Conservation (phyloP, 2,113 vertebrate species). For the Zosterops hypoxanthus region DNA sequence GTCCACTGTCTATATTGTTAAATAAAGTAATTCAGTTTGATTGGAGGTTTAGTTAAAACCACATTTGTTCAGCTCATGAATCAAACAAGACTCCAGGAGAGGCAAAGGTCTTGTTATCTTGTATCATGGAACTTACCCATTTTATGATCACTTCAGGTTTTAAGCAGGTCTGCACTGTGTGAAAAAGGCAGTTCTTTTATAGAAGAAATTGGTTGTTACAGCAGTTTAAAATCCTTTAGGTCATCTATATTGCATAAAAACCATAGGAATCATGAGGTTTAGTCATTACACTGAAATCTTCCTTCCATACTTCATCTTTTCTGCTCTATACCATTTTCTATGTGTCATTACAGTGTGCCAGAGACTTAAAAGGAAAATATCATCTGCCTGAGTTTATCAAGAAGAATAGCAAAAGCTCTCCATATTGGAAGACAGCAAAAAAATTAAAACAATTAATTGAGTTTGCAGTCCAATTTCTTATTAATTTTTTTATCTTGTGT, state of each 20-base stretch:
- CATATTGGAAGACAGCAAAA: background rate
- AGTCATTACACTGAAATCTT: background rate
- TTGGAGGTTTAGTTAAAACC: slow-evolving; percentile 23
- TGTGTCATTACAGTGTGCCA: background rate
- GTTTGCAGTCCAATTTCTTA: background rate
- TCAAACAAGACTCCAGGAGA: slow-evolving; percentile 39
- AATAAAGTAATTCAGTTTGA: slow-evolving; percentile 31
- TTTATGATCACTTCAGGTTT: slow-evolving; percentile 23
- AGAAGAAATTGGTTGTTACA: slow-evolving; percentile 9
- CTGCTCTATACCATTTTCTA: background rate
- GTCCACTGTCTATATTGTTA: slow-evolving; percentile 13
- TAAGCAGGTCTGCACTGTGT: background rate
- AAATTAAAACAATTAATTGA: slow-evolving; percentile 4
- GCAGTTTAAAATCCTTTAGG: slow-evolving; percentile 5
- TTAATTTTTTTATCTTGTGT: slow-evolving; percentile 2
- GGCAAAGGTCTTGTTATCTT: slow-evolving; percentile 1
- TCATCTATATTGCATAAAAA: slow-evolving; percentile 47
- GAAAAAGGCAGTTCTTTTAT: background rate
- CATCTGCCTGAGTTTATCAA: background rate
- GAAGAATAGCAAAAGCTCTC: background rate
- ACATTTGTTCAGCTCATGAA: slow-evolving; percentile 12
- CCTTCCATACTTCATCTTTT: background rate
- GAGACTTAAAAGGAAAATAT: background rate
- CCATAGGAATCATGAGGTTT: background rate
- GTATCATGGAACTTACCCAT: background rate